Evolutionary conservation across 2,113 vertebrate genomes (phyloP), one percentile per base, ranked within the genome.

Genomic region (Colistium nudipinnis): DNA sequence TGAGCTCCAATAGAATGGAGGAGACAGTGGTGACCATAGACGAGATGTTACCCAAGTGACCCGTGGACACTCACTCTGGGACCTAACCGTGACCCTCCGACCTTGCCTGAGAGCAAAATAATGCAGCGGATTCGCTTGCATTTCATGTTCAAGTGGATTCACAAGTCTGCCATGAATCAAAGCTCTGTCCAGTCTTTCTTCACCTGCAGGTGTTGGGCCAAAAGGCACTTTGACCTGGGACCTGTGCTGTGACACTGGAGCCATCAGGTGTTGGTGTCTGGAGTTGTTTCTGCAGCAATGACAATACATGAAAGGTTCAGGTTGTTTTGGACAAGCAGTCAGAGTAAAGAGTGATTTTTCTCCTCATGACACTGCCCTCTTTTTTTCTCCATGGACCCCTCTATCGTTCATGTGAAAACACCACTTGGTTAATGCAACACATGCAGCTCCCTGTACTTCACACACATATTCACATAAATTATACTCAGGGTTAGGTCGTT

Each of bases 11-110:
- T 14, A 74, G 62, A 22, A 27, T 86, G 1, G 93, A 94, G 48
- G 94, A 95, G 1, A 84, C 93, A 27, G 88, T 93, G 70, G 85
- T 95, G 12, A 88, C 92, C 70, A 90, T 96, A 16, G 28, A 90
- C 0, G 94, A 95, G 78, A 91, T 85, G 13, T 73, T 85, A 7
- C 86, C 91, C 56, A 48, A 91, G 54, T 57, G 9, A 48, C 92
- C 92, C 0, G 89, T 83, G 1, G 92, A 93, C 73, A 87, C 87
- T 12, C 91, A 53, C 63, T 83, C 76, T 3, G 90, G 85, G 54
- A 91, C 91, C 19, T 91, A 89, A 85, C 47, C 7, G 33, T 12
- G 51, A 56, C 30, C 45, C 39, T 5, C 6, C 1, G 35, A 49
- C 47, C 22, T 31, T 44, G 16, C 17, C 28, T 16, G 61, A 51